Evolutionary conservation across 2,888 invertebrate species (phyloP), one percentile per base, ranked within the genome.

Genomic region (Diachrysia chrysitis): DNA sequence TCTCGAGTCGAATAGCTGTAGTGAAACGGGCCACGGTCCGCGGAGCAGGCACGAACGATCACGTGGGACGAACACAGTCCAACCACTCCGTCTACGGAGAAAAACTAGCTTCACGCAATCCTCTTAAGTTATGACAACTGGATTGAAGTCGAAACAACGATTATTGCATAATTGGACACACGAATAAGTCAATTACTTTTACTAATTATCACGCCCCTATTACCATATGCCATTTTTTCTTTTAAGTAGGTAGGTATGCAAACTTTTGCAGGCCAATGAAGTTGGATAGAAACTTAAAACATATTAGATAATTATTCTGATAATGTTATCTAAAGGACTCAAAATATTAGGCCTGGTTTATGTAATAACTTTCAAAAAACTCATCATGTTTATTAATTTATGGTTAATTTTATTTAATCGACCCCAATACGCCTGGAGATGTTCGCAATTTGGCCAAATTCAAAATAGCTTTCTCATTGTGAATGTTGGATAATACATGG

Each of bases 11-110:
- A 95, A 95, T 95, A 94, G 90, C 94, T 95, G 88, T 88, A 93
- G 95, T 94, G 95, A 95, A 95, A 95, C 94, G 92, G 87, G 87
- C 78, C 83, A 93, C 93, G 94, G 86, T 94, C 85, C 76, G 84
- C 66, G 82, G 89, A 85, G 86, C 92, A 88, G 77, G 85, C 90
- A 88, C 88, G 85, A 86, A 87, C 75, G 76, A 75, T 74, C 66
- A 79, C 73, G 63, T 69, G 72, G 71, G 37, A 37, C 14, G 14
- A 68, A 37, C 77, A 72, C 67, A 81, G 79, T 82, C 85, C 83
- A 84, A 83, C 74, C 77, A 73, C 69, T 68, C 51, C 55, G 55
- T 53, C 66, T 69, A 65, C 62, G 68, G 65, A 66, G 66, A 71
- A 73, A 78, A 78, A 70, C 74, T 76, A 14, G 29, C 61, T 78